phyloP scores from a whole-genome alignment of 2,888 invertebrate species.

The Lasioglossum marginatum region DNA sequence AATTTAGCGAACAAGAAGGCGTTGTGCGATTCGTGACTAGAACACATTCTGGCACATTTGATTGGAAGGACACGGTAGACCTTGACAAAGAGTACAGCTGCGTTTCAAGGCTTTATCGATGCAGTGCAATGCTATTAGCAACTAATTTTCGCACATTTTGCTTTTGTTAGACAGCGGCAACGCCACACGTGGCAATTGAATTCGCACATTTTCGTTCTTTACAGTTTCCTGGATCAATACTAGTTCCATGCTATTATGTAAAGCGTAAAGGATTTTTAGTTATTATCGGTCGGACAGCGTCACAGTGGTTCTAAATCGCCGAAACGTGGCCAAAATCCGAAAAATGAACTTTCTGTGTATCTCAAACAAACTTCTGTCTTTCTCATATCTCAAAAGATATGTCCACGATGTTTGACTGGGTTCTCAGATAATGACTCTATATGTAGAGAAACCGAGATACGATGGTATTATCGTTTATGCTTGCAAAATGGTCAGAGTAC shows the following conservation, averaged over 20 bases:
- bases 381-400: too few relatives aligned
- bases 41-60: conserved; percentile 14
- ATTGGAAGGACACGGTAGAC: conserved; percentile 28
- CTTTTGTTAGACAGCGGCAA: conserved; percentile 49
- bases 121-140: conserved; percentile 47
- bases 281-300: too few relatives aligned
- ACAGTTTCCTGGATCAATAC: conserved; percentile 8
- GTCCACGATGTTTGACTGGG: background rate
- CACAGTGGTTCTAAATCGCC: too few relatives aligned
- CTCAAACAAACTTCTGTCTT: too few relatives aligned
- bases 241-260: background rate
- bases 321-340: too few relatives aligned
- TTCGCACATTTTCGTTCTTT: conserved; percentile 49
- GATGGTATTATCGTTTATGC: too few relatives aligned
- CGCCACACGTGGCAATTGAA: conserved; percentile 58
- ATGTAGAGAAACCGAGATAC: too few relatives aligned
- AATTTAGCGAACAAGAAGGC: conserved; percentile 27
- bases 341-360: too few relatives aligned
- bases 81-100: conserved; percentile 37
- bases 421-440: too few relatives aligned
- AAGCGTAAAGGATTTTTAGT: background rate
- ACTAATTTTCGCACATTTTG: conserved; percentile 64
- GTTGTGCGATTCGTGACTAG: conserved; percentile 25
- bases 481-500: too few relatives aligned
- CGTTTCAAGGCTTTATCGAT: conserved; percentile 56